Evolutionary conservation across 2,113 vertebrate genomes (phyloP).

Genomic region (Psilopsiagon aymara): DNA sequence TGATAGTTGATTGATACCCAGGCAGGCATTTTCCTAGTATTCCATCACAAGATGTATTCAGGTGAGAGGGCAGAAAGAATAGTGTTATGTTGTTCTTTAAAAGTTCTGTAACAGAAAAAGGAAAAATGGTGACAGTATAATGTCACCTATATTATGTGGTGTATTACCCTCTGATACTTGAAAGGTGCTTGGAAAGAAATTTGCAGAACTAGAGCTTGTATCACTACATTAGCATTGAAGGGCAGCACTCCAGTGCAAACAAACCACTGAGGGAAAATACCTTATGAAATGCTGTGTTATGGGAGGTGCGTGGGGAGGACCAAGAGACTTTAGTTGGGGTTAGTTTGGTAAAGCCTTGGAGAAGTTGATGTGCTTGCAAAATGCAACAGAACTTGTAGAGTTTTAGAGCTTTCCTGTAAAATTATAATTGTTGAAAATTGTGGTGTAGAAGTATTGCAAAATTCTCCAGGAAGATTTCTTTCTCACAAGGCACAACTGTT

Average conservation of each 20-base stretch:
- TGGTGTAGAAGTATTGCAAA: background rate
- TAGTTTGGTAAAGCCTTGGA: background rate
- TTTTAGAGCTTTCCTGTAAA: background rate
- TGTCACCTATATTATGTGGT: background rate
- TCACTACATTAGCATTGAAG: rapidly evolving
- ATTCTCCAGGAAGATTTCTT: background rate
- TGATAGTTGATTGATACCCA: background rate
- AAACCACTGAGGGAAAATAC: background rate
- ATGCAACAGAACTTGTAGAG: background rate
- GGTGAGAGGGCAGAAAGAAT: background rate
- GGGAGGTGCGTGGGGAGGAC: background rate
- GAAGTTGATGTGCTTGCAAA: background rate
- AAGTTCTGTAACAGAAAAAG: background rate
- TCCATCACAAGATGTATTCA: background rate
- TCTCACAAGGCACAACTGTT: background rate
- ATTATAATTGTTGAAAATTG: background rate
- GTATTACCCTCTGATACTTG: background rate
- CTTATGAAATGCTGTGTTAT: background rate
- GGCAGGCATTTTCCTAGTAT: background rate
- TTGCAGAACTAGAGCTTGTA: background rate
- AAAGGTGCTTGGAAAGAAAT: background rate
- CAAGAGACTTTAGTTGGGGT: background rate
- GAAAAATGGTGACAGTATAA: background rate
- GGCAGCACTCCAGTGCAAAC: background rate
- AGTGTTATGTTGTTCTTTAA: background rate